These are phyloP conservation scores for Grus americana DNA, from an alignment of 2,113 vertebrate genomes.

Conservation along the genomic window DNA sequence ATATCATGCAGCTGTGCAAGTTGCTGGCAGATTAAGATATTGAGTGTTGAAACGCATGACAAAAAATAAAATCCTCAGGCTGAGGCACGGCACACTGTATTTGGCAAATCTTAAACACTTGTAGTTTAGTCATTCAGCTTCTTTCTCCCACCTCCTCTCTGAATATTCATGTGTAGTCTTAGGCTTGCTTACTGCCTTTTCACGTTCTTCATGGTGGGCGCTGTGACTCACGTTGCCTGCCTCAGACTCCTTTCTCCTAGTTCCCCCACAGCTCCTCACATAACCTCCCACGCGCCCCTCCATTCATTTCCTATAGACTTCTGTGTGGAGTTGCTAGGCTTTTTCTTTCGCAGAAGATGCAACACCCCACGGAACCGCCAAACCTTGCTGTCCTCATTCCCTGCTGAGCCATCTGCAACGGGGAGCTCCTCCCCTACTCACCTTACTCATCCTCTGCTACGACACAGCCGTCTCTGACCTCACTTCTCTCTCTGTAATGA, in stretches of 20 bases:
- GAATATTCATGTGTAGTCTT: slow-evolving; percentile 66
- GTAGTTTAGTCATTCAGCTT: slow-evolving; percentile 48
- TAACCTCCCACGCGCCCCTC: not conserved
- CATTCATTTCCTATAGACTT: slow-evolving; percentile 17
- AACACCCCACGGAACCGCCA: not conserved
- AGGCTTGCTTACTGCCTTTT: slow-evolving; percentile 48
- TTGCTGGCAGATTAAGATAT: not conserved
- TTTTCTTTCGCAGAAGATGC: not conserved
- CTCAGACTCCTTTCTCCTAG: slow-evolving; percentile 19
- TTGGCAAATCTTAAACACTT: slow-evolving; percentile 19
- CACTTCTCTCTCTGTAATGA: not conserved
- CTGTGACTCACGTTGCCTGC: slow-evolving; percentile 54
- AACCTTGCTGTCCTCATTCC: not conserved
- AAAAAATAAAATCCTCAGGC: not conserved
- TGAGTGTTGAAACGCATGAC: not conserved
- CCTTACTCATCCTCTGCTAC: slow-evolving; percentile 33
- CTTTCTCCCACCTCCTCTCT: slow-evolving; percentile 31
- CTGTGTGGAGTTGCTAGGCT: not conserved
- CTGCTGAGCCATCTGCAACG: not conserved
- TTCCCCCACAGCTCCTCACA: slow-evolving; percentile 34
- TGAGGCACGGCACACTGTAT: not conserved
- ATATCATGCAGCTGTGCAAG: not conserved
- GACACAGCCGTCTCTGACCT: not conserved
- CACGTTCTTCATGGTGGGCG: slow-evolving; percentile 39
- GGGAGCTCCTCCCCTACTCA: slow-evolving; percentile 12